Percentiles rank a stretch among this genome's conserved stretches.
Conservation (phyloP, 53 echinoderm and acorn worm species). For the Echinarachnius parma region DNA sequence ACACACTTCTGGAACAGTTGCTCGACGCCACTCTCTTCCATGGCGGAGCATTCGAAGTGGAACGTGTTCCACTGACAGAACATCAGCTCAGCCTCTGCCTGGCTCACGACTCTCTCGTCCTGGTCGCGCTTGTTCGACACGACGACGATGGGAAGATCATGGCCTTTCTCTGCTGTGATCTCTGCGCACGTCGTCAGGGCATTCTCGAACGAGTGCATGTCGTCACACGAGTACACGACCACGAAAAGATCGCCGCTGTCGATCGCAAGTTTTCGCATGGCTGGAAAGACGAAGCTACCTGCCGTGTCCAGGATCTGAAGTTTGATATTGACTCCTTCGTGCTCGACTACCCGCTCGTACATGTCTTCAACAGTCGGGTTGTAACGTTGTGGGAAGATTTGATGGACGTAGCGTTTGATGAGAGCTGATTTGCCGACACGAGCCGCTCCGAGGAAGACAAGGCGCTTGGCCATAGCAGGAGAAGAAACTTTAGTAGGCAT, state of each 20-base stretch:
- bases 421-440: conserved; percentile 62
- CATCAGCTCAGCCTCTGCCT: conserved; percentile 40
- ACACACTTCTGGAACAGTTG: conserved; percentile 14
- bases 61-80: conserved; percentile 46
- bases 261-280: conserved; percentile 26
- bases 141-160: conserved; percentile 28
- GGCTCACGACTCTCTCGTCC: conserved; percentile 13
- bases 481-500: conserved; percentile 2
- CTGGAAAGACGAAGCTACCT: conserved; percentile 55
- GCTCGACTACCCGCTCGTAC: conserved; percentile 19
- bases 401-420: conserved; percentile 47
- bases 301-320: conserved; percentile 66
- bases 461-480: conserved; percentile 23
- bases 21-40: not conserved
- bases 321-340: not conserved
- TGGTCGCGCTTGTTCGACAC: conserved; percentile 38
- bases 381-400: conserved; percentile 30
- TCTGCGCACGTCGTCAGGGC: conserved; percentile 27
- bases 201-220: conserved; percentile 13
- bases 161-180: conserved; percentile 15
- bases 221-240: conserved; percentile 25
- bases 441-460: conserved; percentile 62
- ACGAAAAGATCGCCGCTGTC: conserved; percentile 31
- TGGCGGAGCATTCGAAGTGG: conserved; percentile 23
- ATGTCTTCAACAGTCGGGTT: conserved; percentile 57